A percentile compares a stretch with the other conserved stretches of the same genome.
Conservation (phyloP, 2,797 vertebrate species). For the Anguilla pacifica region DNA sequence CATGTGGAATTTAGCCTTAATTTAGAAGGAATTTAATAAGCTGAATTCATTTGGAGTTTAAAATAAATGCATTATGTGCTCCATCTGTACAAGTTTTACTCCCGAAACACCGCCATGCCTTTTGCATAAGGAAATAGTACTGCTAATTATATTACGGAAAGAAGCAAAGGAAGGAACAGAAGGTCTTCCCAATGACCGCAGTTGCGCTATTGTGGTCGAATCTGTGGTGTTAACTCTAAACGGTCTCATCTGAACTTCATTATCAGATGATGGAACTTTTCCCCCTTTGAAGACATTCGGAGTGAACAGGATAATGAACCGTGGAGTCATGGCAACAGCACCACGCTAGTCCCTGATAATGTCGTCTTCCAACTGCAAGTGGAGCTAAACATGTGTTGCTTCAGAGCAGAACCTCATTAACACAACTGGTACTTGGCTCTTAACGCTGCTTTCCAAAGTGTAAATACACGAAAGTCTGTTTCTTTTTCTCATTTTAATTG, state of each 20-base stretch:
- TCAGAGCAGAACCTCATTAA: conserved; percentile 57
- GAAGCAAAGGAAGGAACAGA: background rate
- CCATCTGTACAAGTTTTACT: background rate
- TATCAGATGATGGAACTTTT: background rate
- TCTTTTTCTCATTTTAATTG: conserved; percentile 68
- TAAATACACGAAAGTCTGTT: conserved; percentile 79
- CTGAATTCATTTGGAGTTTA: background rate
- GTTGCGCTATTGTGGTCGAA: background rate
- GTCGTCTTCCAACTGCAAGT: background rate
- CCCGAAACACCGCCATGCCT: background rate
- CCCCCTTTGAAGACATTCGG: background rate
- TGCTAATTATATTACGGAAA: background rate
- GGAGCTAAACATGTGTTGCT: background rate
- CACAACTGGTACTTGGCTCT: conserved; percentile 74
- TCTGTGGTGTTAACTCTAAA: conserved; percentile 6
- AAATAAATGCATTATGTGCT: background rate
- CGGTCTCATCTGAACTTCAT: background rate
- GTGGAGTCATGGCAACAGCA: background rate
- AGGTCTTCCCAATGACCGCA: background rate
- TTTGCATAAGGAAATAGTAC: background rate
- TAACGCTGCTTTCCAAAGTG: conserved; percentile 64
- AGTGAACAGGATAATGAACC: background rate
- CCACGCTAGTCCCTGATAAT: conserved; percentile 4
- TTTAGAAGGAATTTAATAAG: background rate
- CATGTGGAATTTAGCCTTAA: conserved; percentile 4